A percentile compares a stretch with the other conserved stretches of the same genome.
Conservation (phyloP, 2,888 invertebrate species). For the Parnassius smintheus region DNA sequence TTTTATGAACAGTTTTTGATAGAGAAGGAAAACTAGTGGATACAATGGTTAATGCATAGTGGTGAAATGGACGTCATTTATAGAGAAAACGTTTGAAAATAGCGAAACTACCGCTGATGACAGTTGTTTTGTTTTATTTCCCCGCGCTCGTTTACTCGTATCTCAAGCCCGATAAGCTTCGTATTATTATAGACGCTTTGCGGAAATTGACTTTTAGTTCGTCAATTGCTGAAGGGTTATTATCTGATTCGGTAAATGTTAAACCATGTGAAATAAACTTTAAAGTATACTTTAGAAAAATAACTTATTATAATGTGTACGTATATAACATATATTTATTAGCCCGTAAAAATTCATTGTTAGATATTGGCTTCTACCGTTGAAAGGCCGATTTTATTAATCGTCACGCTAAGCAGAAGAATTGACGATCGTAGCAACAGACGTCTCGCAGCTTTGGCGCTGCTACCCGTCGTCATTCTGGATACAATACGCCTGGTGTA, state of each 20-base stretch:
- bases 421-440: too few species aligned
- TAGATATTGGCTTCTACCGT: not conserved
- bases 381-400: too few species aligned
- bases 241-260: not conserved
- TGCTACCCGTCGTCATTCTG: too few species aligned
- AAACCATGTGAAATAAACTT: not conserved
- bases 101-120: conserved; percentile 65
- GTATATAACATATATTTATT: too few species aligned
- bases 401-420: too few species aligned
- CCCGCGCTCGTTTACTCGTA: conserved; percentile 52
- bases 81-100: conserved; percentile 27
- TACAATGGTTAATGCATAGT: conserved; percentile 20
- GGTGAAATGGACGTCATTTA: conserved; percentile 11
- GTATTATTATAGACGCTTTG: conserved; percentile 56
- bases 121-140: conserved; percentile 74
- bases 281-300: too few species aligned
- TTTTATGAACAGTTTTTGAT: too few species aligned
- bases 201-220: conserved; percentile 71
- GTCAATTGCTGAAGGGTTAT: conserved; percentile 55
- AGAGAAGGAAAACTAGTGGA: not conserved
- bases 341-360: not conserved
- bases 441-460: too few species aligned
- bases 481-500: too few species aligned
- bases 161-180: conserved; percentile 57
- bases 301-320: too few species aligned